Percentiles rank a stretch among this genome's conserved stretches.
Conservation (phyloP, 2,113 vertebrate genomes). For the Dicerorhinus sumatrensis region DNA sequence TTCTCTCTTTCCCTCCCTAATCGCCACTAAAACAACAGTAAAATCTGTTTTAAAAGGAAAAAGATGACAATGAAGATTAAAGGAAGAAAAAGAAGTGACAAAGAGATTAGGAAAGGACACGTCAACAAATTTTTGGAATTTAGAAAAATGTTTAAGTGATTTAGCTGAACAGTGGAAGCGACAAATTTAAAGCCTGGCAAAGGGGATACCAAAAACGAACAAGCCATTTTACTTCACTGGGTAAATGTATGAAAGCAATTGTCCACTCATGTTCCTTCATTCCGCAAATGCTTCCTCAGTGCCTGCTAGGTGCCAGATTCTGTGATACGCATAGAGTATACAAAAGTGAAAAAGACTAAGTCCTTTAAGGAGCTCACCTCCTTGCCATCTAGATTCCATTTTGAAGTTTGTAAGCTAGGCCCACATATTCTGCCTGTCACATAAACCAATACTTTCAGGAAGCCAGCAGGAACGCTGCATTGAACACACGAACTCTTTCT, state of each 20-base stretch:
- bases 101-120: not conserved
- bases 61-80: not conserved
- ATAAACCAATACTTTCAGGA: not conserved
- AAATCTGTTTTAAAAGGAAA: not conserved
- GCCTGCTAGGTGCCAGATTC: not conserved
- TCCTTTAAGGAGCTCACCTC: not conserved
- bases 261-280: not conserved
- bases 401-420: not conserved
- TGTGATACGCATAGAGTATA: not conserved
- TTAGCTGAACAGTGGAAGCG: not conserved
- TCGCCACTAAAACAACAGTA: not conserved
- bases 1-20: not conserved
- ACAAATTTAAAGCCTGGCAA: not conserved
- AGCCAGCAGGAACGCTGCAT: not conserved
- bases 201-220: not conserved
- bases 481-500: not conserved
- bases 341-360: not conserved
- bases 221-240: not conserved
- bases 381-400: not conserved
- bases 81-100: not conserved
- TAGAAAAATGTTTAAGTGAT: not conserved
- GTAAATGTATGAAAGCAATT: not conserved
- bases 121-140: not conserved
- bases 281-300: not conserved
- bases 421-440: not conserved